Evolutionary conservation across 2,113 vertebrate genomes (phyloP).

Genomic region (Dipodomys merriami): DNA sequence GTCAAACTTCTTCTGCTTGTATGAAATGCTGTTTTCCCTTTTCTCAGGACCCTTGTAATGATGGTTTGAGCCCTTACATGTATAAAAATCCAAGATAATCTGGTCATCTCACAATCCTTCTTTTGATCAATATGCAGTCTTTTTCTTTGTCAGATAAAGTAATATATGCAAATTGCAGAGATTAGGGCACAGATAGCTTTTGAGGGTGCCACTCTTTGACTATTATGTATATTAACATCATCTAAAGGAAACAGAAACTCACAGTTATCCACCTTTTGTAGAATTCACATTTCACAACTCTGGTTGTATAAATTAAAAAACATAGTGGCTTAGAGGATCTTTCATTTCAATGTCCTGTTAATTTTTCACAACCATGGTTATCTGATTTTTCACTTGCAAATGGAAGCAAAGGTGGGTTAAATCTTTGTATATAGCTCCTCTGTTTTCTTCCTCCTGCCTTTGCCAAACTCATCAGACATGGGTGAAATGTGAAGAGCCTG

Average conservation of each 20-base stretch:
- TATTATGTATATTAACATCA: neutral
- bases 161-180: neutral
- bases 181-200: neutral
- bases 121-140: neutral
- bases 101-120: neutral
- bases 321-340: neutral
- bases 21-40: neutral
- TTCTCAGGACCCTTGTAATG: neutral
- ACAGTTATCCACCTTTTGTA: neutral
- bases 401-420: neutral
- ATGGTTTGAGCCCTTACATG: neutral
- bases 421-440: neutral
- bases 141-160: neutral
- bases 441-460: neutral
- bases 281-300: neutral
- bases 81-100: neutral
- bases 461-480: neutral
- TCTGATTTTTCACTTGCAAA: neutral
- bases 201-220: neutral
- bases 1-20: neutral
- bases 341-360: neutral
- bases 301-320: neutral
- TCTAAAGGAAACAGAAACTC: neutral
- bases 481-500: neutral
- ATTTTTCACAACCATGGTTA: neutral